Percentiles rank a stretch among this genome's conserved stretches.
Evolutionary conservation across 2,113 vertebrate genomes (phyloP).

Genomic region (Ornithorhynchus anatinus): DNA sequence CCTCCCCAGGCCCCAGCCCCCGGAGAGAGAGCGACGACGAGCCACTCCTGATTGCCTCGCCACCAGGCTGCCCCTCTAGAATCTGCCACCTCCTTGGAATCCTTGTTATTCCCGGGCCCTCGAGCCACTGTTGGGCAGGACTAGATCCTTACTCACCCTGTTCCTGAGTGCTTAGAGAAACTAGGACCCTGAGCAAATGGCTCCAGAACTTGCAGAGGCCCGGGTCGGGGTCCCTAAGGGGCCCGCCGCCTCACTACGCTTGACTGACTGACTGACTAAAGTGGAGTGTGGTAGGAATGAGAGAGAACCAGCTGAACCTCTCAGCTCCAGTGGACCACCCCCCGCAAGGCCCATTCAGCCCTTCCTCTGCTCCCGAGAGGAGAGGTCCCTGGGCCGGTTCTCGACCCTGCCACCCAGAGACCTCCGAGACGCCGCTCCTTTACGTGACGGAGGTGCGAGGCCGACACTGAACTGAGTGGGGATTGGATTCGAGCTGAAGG

Average conservation of each 20-base stretch:
- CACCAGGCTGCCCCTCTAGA: too few species aligned
- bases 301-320: conserved; percentile 32
- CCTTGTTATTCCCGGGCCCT: too few species aligned
- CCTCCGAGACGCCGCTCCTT: background rate
- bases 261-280: background rate
- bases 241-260: conserved; percentile 30
- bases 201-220: too few species aligned
- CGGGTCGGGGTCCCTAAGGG: background rate
- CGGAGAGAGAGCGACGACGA: too few species aligned
- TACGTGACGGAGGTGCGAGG: conserved; percentile 38
- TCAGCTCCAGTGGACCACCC: conserved; percentile 1
- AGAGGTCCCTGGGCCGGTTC: conserved; percentile 13
- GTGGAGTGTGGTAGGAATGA: conserved; percentile 7
- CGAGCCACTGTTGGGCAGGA: too few species aligned
- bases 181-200: too few species aligned
- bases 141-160: too few species aligned
- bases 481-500: conserved; percentile 62
- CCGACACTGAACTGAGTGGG: conserved; percentile 30
- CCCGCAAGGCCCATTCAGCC: conserved; percentile 10
- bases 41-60: too few species aligned
- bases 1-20: too few species aligned
- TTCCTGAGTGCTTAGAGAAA: too few species aligned
- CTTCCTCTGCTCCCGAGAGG: background rate
- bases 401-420: background rate
- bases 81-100: too few species aligned